Percentiles rank a stretch among this genome's conserved stretches.
These are phyloP conservation scores for Larimichthys polyactis DNA, from an alignment of 2,113 vertebrate genomes.

Conservation along the genomic window DNA sequence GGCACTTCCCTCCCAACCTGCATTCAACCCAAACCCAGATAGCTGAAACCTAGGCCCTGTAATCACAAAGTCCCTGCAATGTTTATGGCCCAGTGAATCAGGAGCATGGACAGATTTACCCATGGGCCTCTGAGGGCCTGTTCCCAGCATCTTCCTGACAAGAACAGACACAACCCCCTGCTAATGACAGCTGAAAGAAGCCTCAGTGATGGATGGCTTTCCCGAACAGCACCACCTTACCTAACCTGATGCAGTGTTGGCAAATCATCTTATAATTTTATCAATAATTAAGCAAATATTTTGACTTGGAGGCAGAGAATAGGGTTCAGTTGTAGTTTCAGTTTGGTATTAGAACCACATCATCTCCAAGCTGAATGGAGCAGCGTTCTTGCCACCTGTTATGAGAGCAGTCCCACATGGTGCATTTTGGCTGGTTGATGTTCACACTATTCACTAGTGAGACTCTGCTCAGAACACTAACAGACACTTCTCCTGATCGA, in stretches of 20 bases:
- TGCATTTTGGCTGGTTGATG: constrained; percentile 56
- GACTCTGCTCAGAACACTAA: constrained; percentile 59
- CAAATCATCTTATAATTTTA: constrained; percentile 43
- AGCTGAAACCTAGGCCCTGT: constrained; percentile 64
- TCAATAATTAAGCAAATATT: constrained; percentile 48
- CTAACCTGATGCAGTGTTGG: constrained; percentile 24
- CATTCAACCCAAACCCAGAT: constrained; percentile 60
- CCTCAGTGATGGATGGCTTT: constrained; percentile 68
- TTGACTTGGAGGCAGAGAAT: constrained; percentile 11
- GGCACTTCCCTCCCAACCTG: constrained; percentile 50
- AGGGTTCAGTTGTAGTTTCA: background rate
- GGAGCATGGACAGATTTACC: constrained; percentile 77
- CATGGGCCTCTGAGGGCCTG: constrained; percentile 66
- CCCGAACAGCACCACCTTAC: constrained; percentile 34
- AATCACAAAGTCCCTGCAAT: constrained; percentile 74
- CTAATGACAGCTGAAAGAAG: constrained; percentile 67
- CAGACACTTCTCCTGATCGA: constrained; percentile 67
- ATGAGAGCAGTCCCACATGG: constrained; percentile 49
- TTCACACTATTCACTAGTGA: constrained; percentile 63
- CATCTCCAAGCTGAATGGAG: constrained; percentile 22
- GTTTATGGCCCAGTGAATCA: constrained; percentile 82
- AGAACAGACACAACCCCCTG: constrained; percentile 74
- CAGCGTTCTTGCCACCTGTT: constrained; percentile 63
- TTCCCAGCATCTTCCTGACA: constrained; percentile 74
- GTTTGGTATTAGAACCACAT: background rate